Conservation (phyloP, 2,113 vertebrate genomes). For the Pithys albifrons region DNA sequence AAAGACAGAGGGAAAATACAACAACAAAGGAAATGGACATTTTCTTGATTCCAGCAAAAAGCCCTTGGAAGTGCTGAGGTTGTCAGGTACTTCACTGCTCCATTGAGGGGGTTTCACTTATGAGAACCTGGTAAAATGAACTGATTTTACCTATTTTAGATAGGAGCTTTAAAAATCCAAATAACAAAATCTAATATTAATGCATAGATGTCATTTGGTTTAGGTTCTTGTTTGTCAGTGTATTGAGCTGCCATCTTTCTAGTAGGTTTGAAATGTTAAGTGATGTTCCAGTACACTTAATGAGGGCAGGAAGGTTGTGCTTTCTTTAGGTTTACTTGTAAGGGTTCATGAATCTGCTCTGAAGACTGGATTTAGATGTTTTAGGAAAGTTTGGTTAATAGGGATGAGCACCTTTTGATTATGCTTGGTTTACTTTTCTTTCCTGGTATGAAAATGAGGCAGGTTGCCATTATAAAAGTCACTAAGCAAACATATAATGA, state of each 20-base stretch:
- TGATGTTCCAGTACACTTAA: neutral
- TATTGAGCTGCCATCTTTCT: neutral
- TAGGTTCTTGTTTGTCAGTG: neutral
- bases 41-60: neutral
- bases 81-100: neutral
- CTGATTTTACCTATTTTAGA: neutral
- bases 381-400: neutral
- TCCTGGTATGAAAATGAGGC: neutral
- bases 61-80: neutral
- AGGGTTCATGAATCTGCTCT: neutral
- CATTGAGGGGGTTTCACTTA: neutral
- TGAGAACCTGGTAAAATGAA: neutral
- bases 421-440: neutral
- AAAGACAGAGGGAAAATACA: neutral
- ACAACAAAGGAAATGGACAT: neutral
- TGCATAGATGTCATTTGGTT: neutral
- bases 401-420: neutral
- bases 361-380: neutral
- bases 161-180: neutral
- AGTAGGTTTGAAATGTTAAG: neutral
- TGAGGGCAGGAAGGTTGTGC: rapidly evolving
- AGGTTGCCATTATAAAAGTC: neutral
- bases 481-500: neutral
- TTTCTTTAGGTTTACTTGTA: neutral
- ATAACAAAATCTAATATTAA: neutral